Evolutionary conservation across 2,113 vertebrate species (phyloP).

Genomic region (Etheostoma spectabile): DNA sequence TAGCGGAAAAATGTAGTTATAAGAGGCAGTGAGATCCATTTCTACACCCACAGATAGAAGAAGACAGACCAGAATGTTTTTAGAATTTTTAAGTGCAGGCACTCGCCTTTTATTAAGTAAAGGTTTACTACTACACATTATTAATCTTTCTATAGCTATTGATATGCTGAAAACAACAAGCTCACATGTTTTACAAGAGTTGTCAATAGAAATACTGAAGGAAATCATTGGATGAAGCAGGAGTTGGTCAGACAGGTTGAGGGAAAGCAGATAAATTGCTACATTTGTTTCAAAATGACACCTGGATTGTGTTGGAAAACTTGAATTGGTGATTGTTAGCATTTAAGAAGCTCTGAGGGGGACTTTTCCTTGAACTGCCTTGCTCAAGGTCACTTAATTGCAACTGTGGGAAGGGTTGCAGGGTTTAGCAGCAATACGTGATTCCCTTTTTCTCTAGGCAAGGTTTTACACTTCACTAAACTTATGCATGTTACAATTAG

Average conservation of each 20-base stretch:
- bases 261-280: conserved; percentile 8
- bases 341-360: conserved; percentile 17
- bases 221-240: not conserved
- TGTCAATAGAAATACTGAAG: not conserved
- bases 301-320: conserved; percentile 13
- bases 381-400: conserved; percentile 30
- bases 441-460: conserved; percentile 25
- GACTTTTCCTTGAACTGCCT: conserved; percentile 1
- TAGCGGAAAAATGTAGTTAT: not conserved
- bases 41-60: not conserved
- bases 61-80: not conserved
- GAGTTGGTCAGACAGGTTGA: not conserved
- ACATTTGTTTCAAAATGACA: conserved; percentile 8
- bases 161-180: not conserved
- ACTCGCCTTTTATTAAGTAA: not conserved
- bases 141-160: not conserved
- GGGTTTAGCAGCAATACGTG: conserved; percentile 22
- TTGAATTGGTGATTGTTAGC: not conserved
- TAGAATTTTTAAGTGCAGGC: not conserved
- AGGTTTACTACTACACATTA: not conserved
- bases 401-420: conserved; percentile 25
- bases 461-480: conserved; percentile 63
- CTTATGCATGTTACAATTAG: conserved; percentile 67
- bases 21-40: not conserved
- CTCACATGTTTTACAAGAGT: not conserved